Base-by-base conservation (phyloP, 2,113 vertebrate genomes). In the Sinosuthora webbiana region DNA sequence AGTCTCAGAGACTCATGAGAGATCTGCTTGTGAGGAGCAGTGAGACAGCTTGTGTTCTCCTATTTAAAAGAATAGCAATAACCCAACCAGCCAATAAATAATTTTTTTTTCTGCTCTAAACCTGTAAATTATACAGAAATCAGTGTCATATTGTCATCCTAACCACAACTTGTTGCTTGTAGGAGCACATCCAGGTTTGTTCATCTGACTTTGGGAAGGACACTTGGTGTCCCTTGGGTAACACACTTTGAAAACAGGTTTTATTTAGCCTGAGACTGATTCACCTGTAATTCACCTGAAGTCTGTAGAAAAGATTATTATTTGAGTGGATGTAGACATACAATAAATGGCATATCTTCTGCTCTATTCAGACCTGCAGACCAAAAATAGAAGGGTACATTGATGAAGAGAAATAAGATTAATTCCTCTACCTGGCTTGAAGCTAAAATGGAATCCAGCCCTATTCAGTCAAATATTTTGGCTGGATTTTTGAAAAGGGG, bases 181-280 rank as follows among this genome's bases (percentile, higher is more conserved):
- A 45, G 25, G 37, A 65, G 1, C 23, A 35, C 25, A 57, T 16
- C 15, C 13, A 44, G 7, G 15, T 84, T 81, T 1, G 1, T 25
- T 45, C 18, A 39, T 5, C 35, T 50, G n/a, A 60, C 37, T 35
- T 70, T 30, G n/a, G 41, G 30, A 86, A 65, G 21, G 59, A 80
- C 14, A 35, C 2, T 6, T 14, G 13, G 18, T 25, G 11, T 28
- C 50, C 15, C 22, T 33, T 1, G 0, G 7, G 17, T 57, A 24
- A 31, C 14, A 24, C 6, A 28, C 1, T 25, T 67, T 56, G 18
- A 14, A 24, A 3, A 7, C 1, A 31, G 19, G 9, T 37, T 59
- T 95, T 78, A 68, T 31, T 42, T 52, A 56, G 11, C 9, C 49
- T 57, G 45, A 73, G 23, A 45, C 20, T 42, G 28, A 20, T 4